Evolutionary conservation across 2,113 vertebrate genomes (phyloP).

Genomic region (Neogobius melanostomus): DNA sequence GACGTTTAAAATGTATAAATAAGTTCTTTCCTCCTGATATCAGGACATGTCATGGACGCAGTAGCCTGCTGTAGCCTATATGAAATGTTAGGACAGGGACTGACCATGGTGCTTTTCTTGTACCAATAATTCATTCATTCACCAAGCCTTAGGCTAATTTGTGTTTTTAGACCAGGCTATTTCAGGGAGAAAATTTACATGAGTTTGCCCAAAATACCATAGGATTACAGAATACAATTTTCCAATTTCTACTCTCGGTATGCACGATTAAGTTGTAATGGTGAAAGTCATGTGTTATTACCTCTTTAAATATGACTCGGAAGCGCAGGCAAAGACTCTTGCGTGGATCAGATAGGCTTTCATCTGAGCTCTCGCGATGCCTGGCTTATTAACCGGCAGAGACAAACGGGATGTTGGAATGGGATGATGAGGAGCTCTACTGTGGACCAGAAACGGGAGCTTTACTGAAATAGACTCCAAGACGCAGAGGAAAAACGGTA

Average conservation of each 20-base stretch:
- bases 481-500: slow-evolving; percentile 42
- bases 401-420: slow-evolving; percentile 44
- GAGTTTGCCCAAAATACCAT: no score
- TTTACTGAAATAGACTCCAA: slow-evolving; percentile 18
- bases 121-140: no score
- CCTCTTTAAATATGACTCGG: not conserved
- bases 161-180: no score
- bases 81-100: no score
- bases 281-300: not conserved
- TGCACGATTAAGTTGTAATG: not conserved
- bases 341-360: not conserved
- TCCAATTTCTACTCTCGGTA: not conserved
- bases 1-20: no score
- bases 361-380: slow-evolving; percentile 68
- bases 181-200: no score
- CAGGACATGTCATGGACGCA: no score
- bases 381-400: slow-evolving; percentile 40
- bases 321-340: not conserved
- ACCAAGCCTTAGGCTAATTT: no score
- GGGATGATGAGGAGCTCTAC: slow-evolving; percentile 48
- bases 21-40: no score
- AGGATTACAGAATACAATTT: not conserved
- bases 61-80: no score
- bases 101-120: no score
- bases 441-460: slow-evolving; percentile 33